Conservation (phyloP, 2,888 invertebrate species). For the Heliconius ethilla region DNA sequence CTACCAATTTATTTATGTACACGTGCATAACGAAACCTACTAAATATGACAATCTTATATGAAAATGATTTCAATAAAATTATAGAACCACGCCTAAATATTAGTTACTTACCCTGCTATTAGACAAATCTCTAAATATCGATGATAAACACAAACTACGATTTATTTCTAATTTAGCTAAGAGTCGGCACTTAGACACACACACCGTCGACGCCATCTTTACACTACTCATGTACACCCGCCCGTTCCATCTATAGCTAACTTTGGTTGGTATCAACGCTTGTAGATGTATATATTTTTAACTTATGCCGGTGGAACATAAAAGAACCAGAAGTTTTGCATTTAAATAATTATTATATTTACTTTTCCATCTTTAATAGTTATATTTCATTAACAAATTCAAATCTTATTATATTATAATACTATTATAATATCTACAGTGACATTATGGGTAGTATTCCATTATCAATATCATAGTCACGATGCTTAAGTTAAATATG, state of each 20-base stretch:
- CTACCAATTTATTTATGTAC: slow-evolving; percentile 55
- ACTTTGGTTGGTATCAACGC: slow-evolving; percentile 42
- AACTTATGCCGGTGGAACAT: slow-evolving; percentile 8
- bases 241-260: slow-evolving; percentile 43
- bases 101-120: slow-evolving; percentile 73
- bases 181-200: slow-evolving; percentile 82
- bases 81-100: slow-evolving; percentile 49
- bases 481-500: neutral
- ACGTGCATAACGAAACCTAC: slow-evolving; percentile 65
- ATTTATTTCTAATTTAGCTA: slow-evolving; percentile 83
- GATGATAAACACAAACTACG: slow-evolving; percentile 81
- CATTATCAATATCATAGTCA: neutral
- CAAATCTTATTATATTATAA: neutral
- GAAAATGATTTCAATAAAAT: slow-evolving; percentile 56
- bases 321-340: neutral
- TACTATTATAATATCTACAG: neutral
- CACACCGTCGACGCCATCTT: slow-evolving; percentile 84
- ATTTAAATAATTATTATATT: neutral
- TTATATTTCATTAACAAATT: neutral
- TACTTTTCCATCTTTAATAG: neutral
- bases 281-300: slow-evolving; percentile 26
- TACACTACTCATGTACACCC: slow-evolving; percentile 66
- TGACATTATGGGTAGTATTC: neutral
- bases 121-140: slow-evolving; percentile 76
- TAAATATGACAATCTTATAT: slow-evolving; percentile 62